Conservation (phyloP, 2,113 vertebrate species). For the Sceloporus tristichus region DNA sequence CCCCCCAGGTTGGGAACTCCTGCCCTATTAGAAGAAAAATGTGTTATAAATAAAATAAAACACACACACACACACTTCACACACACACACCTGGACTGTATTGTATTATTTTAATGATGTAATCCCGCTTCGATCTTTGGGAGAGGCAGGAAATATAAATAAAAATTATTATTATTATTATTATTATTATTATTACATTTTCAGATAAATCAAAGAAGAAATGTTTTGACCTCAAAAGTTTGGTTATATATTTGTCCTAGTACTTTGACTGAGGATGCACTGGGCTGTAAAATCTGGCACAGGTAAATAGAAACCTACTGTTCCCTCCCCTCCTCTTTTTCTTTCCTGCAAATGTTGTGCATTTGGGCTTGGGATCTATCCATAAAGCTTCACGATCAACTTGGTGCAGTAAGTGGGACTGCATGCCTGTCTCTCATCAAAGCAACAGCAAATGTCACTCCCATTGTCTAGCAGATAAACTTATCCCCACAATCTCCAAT, state of each 20-base stretch:
- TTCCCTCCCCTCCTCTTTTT: background rate
- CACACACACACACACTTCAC: too few species aligned
- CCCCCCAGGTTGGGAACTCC: too few species aligned
- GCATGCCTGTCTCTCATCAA: conserved; percentile 40
- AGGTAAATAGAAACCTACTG: background rate
- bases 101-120: too few species aligned
- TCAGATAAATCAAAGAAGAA: background rate
- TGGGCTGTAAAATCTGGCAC: background rate
- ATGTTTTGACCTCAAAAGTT: background rate
- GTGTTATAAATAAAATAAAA: too few species aligned
- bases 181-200: conserved; percentile 2
- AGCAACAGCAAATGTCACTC: conserved; percentile 48
- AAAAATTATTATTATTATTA: too few species aligned
- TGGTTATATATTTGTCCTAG: conserved; percentile 13
- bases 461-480: conserved; percentile 47
- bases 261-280: conserved; percentile 14
- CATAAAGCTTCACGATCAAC: conserved; percentile 47
- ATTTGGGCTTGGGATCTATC: conserved; percentile 32
- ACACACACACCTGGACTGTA: too few species aligned
- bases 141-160: too few species aligned
- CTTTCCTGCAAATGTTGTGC: conserved; percentile 23
- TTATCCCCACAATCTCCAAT: conserved; percentile 21
- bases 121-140: too few species aligned
- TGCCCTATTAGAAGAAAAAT: too few species aligned
- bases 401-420: background rate